Evolutionary conservation across 2,888 invertebrate genomes (phyloP).

Genomic region (Octodonta nipae): DNA sequence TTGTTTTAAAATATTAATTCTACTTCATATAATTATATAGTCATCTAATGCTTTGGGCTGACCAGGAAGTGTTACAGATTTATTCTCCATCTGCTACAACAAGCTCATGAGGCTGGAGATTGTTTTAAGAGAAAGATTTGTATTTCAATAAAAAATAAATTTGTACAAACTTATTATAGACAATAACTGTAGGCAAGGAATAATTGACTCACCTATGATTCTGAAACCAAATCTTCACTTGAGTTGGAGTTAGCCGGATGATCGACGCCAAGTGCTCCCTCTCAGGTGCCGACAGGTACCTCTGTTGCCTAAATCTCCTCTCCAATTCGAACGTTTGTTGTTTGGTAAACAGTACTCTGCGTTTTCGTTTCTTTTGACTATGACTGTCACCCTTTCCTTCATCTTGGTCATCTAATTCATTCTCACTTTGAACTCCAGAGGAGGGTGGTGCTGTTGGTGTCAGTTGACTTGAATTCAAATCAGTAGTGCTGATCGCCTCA

Average conservation of each 20-base stretch:
- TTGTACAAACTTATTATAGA: no score
- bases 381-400: conserved; percentile 33
- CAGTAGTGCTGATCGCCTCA: conserved; percentile 2
- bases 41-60: no score
- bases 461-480: conserved; percentile 5
- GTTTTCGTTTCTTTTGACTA: conserved; percentile 74
- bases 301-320: conserved; percentile 84
- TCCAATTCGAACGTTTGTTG: conserved; percentile 95
- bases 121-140: no score
- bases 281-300: conserved; percentile 94
- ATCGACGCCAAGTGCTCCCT: conserved; percentile 90
- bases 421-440: conserved; percentile 21
- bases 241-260: conserved; percentile 91
- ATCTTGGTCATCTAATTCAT: conserved; percentile 44
- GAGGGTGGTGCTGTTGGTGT: conserved; percentile 10
- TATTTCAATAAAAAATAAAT: no score
- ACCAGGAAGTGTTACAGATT: not conserved
- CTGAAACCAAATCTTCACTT: conserved; percentile 98
- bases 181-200: no score
- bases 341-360: conserved; percentile 92
- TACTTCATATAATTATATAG: no score
- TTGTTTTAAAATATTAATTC: no score
- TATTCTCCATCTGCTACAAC: not conserved
- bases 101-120: no score
- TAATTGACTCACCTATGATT: conserved; percentile 59